Evolutionary conservation across 2,888 invertebrate genomes (phyloP).

Genomic region (Aphidius colemani): DNA sequence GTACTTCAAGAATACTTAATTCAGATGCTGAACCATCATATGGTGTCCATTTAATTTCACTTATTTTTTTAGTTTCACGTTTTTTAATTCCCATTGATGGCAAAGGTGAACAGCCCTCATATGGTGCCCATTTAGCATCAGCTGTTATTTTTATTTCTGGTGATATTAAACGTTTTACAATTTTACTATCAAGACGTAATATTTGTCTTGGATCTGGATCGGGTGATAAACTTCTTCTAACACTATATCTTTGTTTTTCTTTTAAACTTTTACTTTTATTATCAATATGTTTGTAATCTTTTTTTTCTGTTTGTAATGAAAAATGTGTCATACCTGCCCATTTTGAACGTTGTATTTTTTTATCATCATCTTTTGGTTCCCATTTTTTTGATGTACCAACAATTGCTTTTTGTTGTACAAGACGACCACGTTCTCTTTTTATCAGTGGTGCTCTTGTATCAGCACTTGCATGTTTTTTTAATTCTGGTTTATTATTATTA

Average conservation of each 20-base stretch:
- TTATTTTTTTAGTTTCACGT: slow-evolving; percentile 51
- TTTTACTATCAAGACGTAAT: slow-evolving; percentile 46
- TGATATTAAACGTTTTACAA: slow-evolving; percentile 52
- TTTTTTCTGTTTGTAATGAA: slow-evolving; percentile 52
- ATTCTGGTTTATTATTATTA: slow-evolving; percentile 40
- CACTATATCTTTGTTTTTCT: slow-evolving; percentile 54
- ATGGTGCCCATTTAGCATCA: slow-evolving; percentile 55
- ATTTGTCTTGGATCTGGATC: slow-evolving; percentile 53
- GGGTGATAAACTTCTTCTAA: slow-evolving; percentile 55
- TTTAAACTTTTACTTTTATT: slow-evolving; percentile 53
- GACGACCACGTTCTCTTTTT: slow-evolving; percentile 35
- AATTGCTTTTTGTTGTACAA: slow-evolving; percentile 37
- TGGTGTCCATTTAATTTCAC: slow-evolving; percentile 55
- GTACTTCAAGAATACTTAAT: slow-evolving; percentile 35
- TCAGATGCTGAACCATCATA: slow-evolving; percentile 47
- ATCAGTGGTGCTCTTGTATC: slow-evolving; percentile 32
- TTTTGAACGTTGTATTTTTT: slow-evolving; percentile 43
- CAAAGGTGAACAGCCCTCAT: slow-evolving; percentile 54
- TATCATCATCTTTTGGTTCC: slow-evolving; percentile 42
- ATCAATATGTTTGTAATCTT: slow-evolving; percentile 46
- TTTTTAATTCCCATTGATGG: slow-evolving; percentile 53
- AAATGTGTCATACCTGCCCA: slow-evolving; percentile 56
- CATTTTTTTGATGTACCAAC: slow-evolving; percentile 41
- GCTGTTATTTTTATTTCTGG: slow-evolving; percentile 50
- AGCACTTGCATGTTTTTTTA: slow-evolving; percentile 49